Evolutionary conservation across 2,797 vertebrate genomes (phyloP), one percentile per base, ranked within the genome.

Genomic region (Pseudochromis fuscus): DNA sequence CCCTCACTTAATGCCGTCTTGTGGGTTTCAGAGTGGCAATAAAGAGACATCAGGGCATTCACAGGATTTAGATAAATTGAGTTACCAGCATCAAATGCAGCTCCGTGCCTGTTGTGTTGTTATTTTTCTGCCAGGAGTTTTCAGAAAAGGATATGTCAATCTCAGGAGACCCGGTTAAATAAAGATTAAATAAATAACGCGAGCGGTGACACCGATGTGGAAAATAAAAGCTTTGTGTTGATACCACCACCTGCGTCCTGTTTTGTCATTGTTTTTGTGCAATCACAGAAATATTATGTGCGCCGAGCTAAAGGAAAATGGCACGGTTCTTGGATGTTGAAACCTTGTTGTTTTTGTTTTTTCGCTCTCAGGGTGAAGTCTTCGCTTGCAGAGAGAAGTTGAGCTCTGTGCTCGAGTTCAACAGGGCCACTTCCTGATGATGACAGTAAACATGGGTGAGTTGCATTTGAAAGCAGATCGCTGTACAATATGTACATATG

Each of bases 381-480:
- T 82, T 81, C 57, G 65, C 75, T 63, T 63, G 87, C 82, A 77
- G 78, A 86, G 76, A 87, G 92, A 90, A 92, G 88, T 91, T 91
- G 89, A 92, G 92, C 91, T 86, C 88, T 60, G 87, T 42, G 93
- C 93, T 93, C 90, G 63, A 92, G 91, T 94, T 94, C 92, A 92
- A 81, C 91, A 62, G 83, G 82, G 83, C 82, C 92, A 91, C 93
- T 91, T 94, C 94, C 94, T 91, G 94, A 95, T 95, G 94, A 95
- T 95, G 94, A 95, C 94, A 88, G 94, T 95, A 94, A 94, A 95
- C 92, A 95, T 95, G 94, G 94, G 94, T 95, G 79, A 93, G 93
- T 88, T 67, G 63, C 52, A 31, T 63, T 81, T 19, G 24, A 82
- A 75, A 68, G 64, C 58, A 23, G 30, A 15, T n/a, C 28, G 53